Conservation (phyloP, 2,797 vertebrate genomes). For the Pseudochaenichthys georgianus region DNA sequence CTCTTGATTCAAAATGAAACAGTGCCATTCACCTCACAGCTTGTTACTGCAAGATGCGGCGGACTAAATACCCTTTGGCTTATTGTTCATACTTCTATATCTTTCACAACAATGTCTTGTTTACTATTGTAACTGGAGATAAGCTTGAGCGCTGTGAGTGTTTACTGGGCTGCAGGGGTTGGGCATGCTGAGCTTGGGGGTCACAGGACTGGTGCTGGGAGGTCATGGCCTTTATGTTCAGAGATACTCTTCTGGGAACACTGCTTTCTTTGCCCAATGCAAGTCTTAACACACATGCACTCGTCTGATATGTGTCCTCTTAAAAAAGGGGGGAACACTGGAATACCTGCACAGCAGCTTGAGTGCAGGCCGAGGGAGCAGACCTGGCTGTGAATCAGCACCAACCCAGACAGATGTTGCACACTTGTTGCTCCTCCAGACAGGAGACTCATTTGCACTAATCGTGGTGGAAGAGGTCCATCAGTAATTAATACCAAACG, state of each 20-base stretch:
- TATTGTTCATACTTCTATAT: conserved; percentile 45
- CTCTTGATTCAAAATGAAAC: conserved; percentile 24
- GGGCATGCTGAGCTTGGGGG: conserved; percentile 38
- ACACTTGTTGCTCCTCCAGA: conserved; percentile 41
- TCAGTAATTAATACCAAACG: conserved; percentile 1
- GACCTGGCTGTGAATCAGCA: conserved; percentile 48
- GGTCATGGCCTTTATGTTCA: conserved; percentile 74
- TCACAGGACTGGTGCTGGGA: conserved; percentile 57
- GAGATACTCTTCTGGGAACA: conserved; percentile 63
- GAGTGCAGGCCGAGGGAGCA: conserved; percentile 37
- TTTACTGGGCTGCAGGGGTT: conserved; percentile 56
- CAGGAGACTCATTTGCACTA: conserved; percentile 38
- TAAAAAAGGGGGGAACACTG: conserved; percentile 52
- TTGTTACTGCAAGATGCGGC: conserved; percentile 6
- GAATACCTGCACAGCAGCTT: conserved; percentile 38
- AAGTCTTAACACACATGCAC: conserved; percentile 40
- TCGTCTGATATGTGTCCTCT: conserved; percentile 47
- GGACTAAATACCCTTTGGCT: conserved; percentile 25
- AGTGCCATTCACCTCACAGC: conserved; percentile 4
- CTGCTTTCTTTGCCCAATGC: conserved; percentile 39
- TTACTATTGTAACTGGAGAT: conserved; percentile 58
- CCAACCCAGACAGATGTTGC: conserved; percentile 48
- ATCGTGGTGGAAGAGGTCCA: conserved; percentile 16
- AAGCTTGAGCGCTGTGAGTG: conserved; percentile 41
- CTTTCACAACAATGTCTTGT: conserved; percentile 42